Conservation (phyloP, 64 coral and sea anemone genomes). For the Dendronephthya gigantea region DNA sequence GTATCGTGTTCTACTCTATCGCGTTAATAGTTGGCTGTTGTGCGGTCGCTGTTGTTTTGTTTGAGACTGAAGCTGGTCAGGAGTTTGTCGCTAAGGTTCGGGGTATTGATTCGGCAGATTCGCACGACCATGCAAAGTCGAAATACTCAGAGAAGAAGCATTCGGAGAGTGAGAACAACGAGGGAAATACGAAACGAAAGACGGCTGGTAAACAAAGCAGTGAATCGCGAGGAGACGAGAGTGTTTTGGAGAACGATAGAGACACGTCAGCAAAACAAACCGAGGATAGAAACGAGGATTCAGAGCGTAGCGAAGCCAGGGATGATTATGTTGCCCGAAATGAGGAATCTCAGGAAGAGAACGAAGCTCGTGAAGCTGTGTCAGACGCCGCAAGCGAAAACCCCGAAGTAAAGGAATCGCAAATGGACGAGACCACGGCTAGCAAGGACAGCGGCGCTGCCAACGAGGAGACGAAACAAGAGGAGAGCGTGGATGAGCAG, state of each 20-base stretch:
- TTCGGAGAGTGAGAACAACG: neutral
- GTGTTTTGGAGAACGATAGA: neutral
- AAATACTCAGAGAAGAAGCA: neutral
- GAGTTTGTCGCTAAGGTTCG: neutral
- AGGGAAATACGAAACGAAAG: neutral
- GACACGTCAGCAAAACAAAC: slow-evolving; percentile 5
- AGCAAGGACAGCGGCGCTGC: neutral
- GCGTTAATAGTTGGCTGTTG: neutral
- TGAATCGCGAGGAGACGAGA: neutral
- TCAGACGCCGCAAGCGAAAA: neutral
- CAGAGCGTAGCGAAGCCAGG: neutral
- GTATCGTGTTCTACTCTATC: neutral
- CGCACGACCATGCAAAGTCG: neutral
- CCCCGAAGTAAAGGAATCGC: neutral
- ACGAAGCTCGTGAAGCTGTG: neutral
- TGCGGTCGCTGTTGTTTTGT: neutral
- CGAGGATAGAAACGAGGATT: neutral
- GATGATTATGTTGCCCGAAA: neutral
- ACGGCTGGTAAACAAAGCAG: neutral
- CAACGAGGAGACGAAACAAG: neutral
- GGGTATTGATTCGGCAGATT: neutral
- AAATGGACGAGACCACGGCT: neutral
- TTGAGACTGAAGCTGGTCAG: neutral
- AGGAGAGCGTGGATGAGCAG: neutral
- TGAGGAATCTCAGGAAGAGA: neutral